Conservation (phyloP, 53 echinoderm and acorn worm species). For the Henricia sp. region DNA sequence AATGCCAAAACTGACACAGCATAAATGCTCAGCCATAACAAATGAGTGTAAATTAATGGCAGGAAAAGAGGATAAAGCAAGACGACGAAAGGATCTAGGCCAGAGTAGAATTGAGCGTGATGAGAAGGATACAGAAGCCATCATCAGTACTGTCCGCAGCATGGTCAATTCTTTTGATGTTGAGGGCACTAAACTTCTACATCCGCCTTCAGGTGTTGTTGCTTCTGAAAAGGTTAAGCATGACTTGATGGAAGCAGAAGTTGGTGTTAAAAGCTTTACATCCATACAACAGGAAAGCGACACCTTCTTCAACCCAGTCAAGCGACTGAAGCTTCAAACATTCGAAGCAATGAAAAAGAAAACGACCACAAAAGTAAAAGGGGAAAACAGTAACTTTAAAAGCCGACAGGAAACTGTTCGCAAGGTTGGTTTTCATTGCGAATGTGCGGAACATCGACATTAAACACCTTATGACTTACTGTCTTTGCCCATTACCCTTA, state of each 20-base stretch:
- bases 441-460: slow-evolving; percentile 41
- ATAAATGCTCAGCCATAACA: slow-evolving; percentile 65
- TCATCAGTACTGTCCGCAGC: slow-evolving; percentile 34
- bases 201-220: slow-evolving; percentile 60
- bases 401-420: slow-evolving; percentile 37
- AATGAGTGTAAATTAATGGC: slow-evolving; percentile 71
- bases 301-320: slow-evolving; percentile 3
- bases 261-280: slow-evolving; percentile 30
- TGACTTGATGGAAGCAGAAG: slow-evolving; percentile 58
- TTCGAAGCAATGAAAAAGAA: neutral
- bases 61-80: slow-evolving; percentile 42
- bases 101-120: slow-evolving; percentile 44
- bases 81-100: slow-evolving; percentile 31
- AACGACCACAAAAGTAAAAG: neutral
- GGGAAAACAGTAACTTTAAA: neutral
- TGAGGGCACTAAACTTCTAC: slow-evolving; percentile 32
- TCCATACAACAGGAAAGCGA: slow-evolving; percentile 16
- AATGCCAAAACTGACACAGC: slow-evolving; percentile 74
- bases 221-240: slow-evolving; percentile 33
- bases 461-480: slow-evolving; percentile 42
- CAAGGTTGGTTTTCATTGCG: slow-evolving; percentile 55
- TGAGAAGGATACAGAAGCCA: slow-evolving; percentile 21
- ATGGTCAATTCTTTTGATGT: slow-evolving; percentile 65
- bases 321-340: slow-evolving; percentile 27
- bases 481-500: slow-evolving; percentile 59